A percentile compares a stretch with the other conserved stretches of the same genome.
Conservation (phyloP, 2,888 invertebrate genomes). For the Megastigmus dorsalis region DNA sequence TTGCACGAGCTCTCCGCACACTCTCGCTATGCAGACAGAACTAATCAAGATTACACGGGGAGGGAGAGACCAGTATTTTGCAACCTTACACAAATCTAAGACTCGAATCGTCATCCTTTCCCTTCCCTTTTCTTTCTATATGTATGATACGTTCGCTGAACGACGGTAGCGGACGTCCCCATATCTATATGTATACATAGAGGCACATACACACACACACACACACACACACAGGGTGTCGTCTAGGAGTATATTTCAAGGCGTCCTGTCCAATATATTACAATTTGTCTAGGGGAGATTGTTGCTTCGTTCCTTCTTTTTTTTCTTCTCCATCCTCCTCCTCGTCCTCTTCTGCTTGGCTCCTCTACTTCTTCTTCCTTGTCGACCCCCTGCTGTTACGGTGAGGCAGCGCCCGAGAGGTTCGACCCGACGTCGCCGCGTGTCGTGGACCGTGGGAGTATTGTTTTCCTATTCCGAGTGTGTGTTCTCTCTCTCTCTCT, state of each 20-base stretch:
- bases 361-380: conserved; percentile 20
- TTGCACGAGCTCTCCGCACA: too few relatives aligned
- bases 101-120: not conserved
- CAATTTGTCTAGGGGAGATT: conserved; percentile 66
- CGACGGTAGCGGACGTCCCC: conserved; percentile 3
- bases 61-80: conserved; percentile 11
- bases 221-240: conserved; percentile 27
- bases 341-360: not conserved
- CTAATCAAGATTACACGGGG: conserved; percentile 27
- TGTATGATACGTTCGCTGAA: not conserved
- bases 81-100: conserved; percentile 15
- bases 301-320: conserved; percentile 43
- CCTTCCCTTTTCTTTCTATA: not conserved
- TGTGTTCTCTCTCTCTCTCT: too few relatives aligned
- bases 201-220: too few relatives aligned
- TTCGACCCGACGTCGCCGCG: conserved; percentile 2
- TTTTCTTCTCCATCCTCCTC: not conserved
- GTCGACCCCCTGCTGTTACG: conserved; percentile 61
- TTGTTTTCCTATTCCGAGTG: too few relatives aligned
- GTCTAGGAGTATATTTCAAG: conserved; percentile 52
- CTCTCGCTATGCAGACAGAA: not conserved
- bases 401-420: conserved; percentile 24
- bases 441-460: conserved; percentile 53
- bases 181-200: too few relatives aligned
- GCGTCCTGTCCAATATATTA: conserved; percentile 64